Conservation (phyloP, 2,888 invertebrate species). For the Oegoconia quadripuncta region DNA sequence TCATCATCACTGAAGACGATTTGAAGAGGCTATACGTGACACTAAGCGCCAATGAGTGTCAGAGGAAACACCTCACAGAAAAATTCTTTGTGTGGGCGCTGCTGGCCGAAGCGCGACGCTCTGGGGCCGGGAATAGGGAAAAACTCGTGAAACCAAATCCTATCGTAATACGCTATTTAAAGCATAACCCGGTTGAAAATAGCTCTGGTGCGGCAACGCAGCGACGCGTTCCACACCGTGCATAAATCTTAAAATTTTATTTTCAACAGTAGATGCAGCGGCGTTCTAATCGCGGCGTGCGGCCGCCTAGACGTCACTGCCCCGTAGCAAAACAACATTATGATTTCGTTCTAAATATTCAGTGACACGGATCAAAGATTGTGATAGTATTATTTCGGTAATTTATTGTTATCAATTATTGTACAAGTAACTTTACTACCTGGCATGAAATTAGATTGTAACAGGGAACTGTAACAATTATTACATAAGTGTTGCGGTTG, state of each 20-base stretch:
- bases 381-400: constrained; percentile 13
- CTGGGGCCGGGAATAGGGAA: constrained; percentile 68
- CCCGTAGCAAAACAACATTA: constrained; percentile 27
- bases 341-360: constrained; percentile 21
- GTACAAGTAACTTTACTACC: constrained; percentile 26
- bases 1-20: no score
- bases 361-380: constrained; percentile 5
- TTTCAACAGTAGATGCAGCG: constrained; percentile 66
- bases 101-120: constrained; percentile 52
- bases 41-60: constrained; percentile 47
- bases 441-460: constrained; percentile 37
- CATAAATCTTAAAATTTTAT: constrained; percentile 76
- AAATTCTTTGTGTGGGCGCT: constrained; percentile 63
- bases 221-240: constrained; percentile 68
- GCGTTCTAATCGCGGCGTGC: constrained; percentile 41
- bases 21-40: constrained; percentile 16
- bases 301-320: constrained; percentile 30
- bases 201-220: constrained; percentile 73
- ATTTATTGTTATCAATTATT: constrained; percentile 18
- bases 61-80: constrained; percentile 50
- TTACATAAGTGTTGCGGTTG: constrained; percentile 34
- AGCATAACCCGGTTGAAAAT: constrained; percentile 77
- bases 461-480: constrained; percentile 33
- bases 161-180: constrained; percentile 78
- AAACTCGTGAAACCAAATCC: constrained; percentile 78